Base-by-base conservation (phyloP, 2,888 invertebrate genomes). In the Sminthurides aquaticus region DNA sequence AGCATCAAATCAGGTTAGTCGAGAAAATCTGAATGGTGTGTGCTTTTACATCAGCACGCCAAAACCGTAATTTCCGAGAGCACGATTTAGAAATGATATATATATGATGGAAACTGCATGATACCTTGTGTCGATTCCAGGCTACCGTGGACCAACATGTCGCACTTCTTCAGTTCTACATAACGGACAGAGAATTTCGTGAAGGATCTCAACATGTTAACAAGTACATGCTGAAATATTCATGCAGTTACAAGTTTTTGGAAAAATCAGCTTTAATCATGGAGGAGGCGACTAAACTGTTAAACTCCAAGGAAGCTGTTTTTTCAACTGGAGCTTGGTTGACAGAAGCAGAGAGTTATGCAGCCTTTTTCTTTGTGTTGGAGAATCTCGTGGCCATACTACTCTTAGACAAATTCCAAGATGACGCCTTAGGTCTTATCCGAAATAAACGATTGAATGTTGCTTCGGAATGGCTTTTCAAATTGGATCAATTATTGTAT, bases 141-240 rank as follows among this genome's bases (percentile, higher is more conserved):
- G 63, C 58, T 8, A 58, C 52, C 20, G 57, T 63, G 3, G 27
- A 18, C 11, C 58, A 63, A 49, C 63, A 63, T 24, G n/a, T 48
- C 3, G 49, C 63, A 22, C 63, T 63, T 22, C 52, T 63, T 24
- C 63, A 63, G 27, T 63, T 63, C 18, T 63, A 63, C 28, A 20
- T 63, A 11, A 58, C 63, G 2, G 63, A 63, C 26, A 52, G 52
- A 24, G 57, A 63, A 24, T 3, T 63, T 52, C 29, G 25, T 5
- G 58, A 63, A 52, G 63, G 43, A 20, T 55, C 63, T 11, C 20
- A 20, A 11, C 63, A 63, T 24, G 58, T 63, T 27, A 57, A 63
- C 20, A 63, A 63, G 25, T 58, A 34, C 57, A 63, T 63, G 63
- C 49, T 63, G 49, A 63, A 63, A 54, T 63, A 27, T 52, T 28